Evolutionary conservation across 92 coral and sea anemone genomes (phyloP), one percentile per base, ranked within the genome.

Genomic region (Porites divaricata): DNA sequence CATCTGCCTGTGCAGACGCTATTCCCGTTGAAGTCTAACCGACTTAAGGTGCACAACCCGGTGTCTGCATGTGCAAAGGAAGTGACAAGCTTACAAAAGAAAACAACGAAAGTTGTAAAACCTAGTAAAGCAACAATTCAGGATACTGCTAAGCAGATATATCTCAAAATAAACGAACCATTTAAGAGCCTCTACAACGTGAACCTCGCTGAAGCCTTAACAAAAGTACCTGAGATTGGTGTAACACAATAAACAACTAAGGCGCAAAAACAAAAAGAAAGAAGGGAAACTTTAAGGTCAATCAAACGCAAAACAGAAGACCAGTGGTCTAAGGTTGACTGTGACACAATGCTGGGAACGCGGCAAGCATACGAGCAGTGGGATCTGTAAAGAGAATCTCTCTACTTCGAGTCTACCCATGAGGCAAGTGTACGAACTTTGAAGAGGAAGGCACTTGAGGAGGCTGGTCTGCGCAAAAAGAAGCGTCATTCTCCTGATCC

Each of bases 261-360:
- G 74, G 74, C n/a, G 14, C 51, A 45, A 19, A 70, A 70, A 41
- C 54, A 70, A 70, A 70, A 15, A 17, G 56, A 70, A 41, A 41
- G 74, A 25, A 41, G 74, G 45, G 4, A 35, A 35, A 70, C 22
- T 41, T 20, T n/a, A 35, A 70, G 74, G 74, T 22, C 21, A 8
- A 14, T 70, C n/a, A 25, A 35, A 70, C 28, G 19, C 15, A 45
- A 41, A 4, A 41, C 24, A 4, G 74, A 41, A 12, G 74, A 41
- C 15, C 50, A 41, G 74, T 41, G 56, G 74, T 70, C 74, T 11
- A 70, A 70, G 19, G 56, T 70, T 70, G 74, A 70, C 45, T 4
- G 45, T 35, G 45, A 35, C 6, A 35, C 45, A 35, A 35, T 35
- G 45, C 45, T 35, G 45, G 45, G 45, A 35, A 35, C 45, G 45